Evolutionary conservation across 2,888 invertebrate species (phyloP), one percentile per base, ranked within the genome.

Genomic region (Stramonita haemastoma): DNA sequence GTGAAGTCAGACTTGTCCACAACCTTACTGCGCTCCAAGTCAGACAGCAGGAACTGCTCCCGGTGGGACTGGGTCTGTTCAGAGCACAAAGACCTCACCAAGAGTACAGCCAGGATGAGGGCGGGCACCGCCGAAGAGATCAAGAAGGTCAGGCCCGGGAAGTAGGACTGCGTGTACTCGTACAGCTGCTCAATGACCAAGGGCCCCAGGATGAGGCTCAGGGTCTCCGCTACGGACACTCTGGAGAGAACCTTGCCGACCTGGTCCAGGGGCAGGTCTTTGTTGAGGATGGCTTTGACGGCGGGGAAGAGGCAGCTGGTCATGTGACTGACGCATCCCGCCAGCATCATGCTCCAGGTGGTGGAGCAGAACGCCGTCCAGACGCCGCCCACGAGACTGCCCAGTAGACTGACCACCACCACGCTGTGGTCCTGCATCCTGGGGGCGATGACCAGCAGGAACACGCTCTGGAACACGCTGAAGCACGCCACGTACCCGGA

Each of bases 211-310:
- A 87, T 29, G 36, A 70, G 46, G 73, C 70, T 29, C 73, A 73
- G 5, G 0, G 34, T 73, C 36, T 87, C 87, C 4, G 73, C 87
- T 17, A 66, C 32, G 36, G 87, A 87, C 56, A 87, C 1, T 36
- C 73, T 70, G 73, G 87, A 87, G 46, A 87, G 66, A 17, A 87
- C 87, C 73, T 66, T 19, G 13, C 87, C 87, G n/a, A 87, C 36
- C n/a, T 87, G 70, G 46, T 34, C 70, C 46, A 66, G 87, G 5
- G 19, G 17, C 26, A 87, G 36, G 46, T 73, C 32, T 36, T 34
- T 87, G 87, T 46, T 32, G 4, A 87, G 87, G 73, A 77, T 87
- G 73, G 87, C 87, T 19, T 70, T 87, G 73, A 87, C n/a, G n/a
- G 87, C 87, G 0, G 87, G 87, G 73, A 73, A 87, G n/a, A 73